Base-by-base conservation (phyloP, 2,797 vertebrate species). In the Falco berigora region DNA sequence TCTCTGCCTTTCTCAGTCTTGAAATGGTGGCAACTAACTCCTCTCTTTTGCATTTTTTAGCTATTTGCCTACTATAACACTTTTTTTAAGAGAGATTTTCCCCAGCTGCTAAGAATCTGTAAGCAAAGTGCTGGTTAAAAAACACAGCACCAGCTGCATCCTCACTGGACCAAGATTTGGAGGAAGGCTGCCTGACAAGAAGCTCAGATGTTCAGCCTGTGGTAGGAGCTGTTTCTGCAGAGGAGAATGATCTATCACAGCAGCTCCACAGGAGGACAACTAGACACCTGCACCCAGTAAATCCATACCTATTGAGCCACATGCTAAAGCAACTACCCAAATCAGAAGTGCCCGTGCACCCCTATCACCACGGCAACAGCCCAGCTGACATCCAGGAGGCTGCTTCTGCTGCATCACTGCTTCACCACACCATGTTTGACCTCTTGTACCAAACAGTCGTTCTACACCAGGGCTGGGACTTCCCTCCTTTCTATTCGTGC, bases 51-150 rank as follows among this genome's bases (percentile, higher is more conserved):
- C 44, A 22, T 50, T 73, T 75, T 77, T 58, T 56, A 97, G 92
- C 64, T 96, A 82, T 96, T 96, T 47, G 93, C 95, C 75, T 96
- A 96, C 71, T 87, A 91, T 56, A 96, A 96, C 34, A 79, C 96
- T 53, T 96, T 97, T 88, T 97, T 96, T 52, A 92, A 89, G 58
- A 68, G 74, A 79, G 69, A 83, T 50, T 96, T 61, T 47, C 96
- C 95, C 62, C 89, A 96, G 24, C 84, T 97, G 28, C 92, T 96
- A 50, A 42, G 40, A 64, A 94, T 63, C 13, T 93, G 95, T 78
- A 97, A 94, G 87, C 66, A 63, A 92, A 96, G 94, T 88, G 73
- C 95, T 53, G 81, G 92, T 28, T 42, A 66, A 90, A 93, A 80
- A 80, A 42, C 28, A 46, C 66, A 50, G 82, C 78, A 28, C n/a